Evolutionary conservation across 2,888 invertebrate genomes (phyloP), one percentile per base, ranked within the genome.

Genomic region (Apodemia mormo): DNA sequence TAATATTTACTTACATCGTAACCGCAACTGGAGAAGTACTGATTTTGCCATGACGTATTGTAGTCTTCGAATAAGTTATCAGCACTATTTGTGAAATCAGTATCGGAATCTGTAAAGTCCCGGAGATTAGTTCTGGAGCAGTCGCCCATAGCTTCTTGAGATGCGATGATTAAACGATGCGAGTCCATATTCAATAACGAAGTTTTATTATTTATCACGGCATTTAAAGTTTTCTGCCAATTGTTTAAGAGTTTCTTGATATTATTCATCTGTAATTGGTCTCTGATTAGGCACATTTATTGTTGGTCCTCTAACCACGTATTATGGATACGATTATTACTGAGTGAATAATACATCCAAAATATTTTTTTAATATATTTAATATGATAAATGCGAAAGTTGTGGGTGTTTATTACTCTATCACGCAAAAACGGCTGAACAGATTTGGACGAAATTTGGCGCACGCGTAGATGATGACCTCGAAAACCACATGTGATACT

Each of bases 81-180:
- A 30, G 76, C 76, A 68, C 77, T 82, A 71, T 82, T 83, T 45
- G 79, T 79, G 33, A 85, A 73, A 68, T 89, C 90, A 71, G 82
- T 85, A 70, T 89, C 89, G 0, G 86, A 82, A 72, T 86, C 88
- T 0, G 85, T 85, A 8, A 78, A 82, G 2, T 85, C 87, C n/a
- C 81, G 80, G 7, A 79, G 69, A 49, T 79, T 79, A 4, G 82
- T 82, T 73, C 89, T 89, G 8, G 86, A 83, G 73, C 84, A 87
- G 73, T 90, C 91, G 5, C 89, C 91, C 86, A 88, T 88, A 2
- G 89, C 89, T 69, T 89, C 89, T 65, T 87, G 87, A 7, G 89
- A 86, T 30, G 83, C 82, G n/a, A 83, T 76, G 72, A 88, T 88
- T 5, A 85, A 76, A 8, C 82, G 81, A 40, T 81, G 83, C 52